Evolutionary conservation across 2,888 invertebrate species (phyloP), one percentile per base, ranked within the genome.

Genomic region (Hirtodrosophila histrioides): DNA sequence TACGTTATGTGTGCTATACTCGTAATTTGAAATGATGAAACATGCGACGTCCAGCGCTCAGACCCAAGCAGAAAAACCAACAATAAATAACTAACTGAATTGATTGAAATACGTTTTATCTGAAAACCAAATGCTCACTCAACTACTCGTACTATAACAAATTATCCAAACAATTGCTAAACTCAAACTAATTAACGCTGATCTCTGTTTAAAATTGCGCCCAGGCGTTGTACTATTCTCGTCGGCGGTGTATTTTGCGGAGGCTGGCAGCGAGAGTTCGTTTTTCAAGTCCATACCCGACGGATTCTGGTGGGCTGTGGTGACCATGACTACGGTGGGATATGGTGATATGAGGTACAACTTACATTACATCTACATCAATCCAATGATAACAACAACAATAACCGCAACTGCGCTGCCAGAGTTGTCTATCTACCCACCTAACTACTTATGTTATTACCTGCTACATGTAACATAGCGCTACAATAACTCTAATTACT

Each of bases 241-340:
- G 93, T 98, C 98, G 94, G 99, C 99, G 94, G 99, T 99, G 93
- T 99, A 99, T 96, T 99, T 99, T 95, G 99, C 99, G 93, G 99
- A 99, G 94, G 98, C 98, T 93, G 99, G 99, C 94, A 97, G 98
- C 93, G 98, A 98, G 95, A 97, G 97, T 94, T 98, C 99, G 93
- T 98, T 98, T 96, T 99, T 99, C 96, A 98, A 98, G 95, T 98
- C 98, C 94, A 99, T 99, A 95, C 99, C 99, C 93, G 98, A 98
- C 95, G 99, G 98, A 94, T 99, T 99, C 95, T 99, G 99, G 99
- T 99, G 99, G 99, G 98, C 98, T 93, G 97, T 99, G 93, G 99
- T 99, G 93, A 99, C 97, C 94, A 97, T 97, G 97, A 97, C 97
- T 93, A 99, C 99, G 93, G 99, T 99, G 94, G 99, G 99, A 94